A percentile compares a stretch with the other conserved stretches of the same genome.
Evolutionary conservation across 2,888 invertebrate genomes (phyloP).

Genomic region (Acronicta psi): DNA sequence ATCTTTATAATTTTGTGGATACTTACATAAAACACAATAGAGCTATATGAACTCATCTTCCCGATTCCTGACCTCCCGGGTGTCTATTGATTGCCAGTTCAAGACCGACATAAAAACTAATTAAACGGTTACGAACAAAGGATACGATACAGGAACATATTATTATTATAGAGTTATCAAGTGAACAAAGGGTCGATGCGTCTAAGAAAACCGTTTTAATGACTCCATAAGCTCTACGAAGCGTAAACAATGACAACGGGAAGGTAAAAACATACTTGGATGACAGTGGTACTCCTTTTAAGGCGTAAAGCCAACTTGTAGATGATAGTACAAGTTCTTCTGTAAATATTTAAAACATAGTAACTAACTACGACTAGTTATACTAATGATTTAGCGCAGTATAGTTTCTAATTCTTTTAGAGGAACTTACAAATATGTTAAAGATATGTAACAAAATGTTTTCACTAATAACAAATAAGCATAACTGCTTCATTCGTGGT

Average conservation of each 20-base stretch:
- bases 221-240: conserved; percentile 66
- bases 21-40: conserved; percentile 10
- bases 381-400: not conserved
- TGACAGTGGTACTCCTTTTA: conserved; percentile 47
- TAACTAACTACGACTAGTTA: not conserved
- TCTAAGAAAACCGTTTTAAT: conserved; percentile 64
- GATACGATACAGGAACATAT: conserved; percentile 54
- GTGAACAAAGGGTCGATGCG: conserved; percentile 59
- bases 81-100: conserved; percentile 21
- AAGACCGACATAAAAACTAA: conserved; percentile 65
- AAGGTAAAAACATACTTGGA: conserved; percentile 60
- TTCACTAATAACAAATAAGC: not conserved
- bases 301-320: conserved; percentile 14
- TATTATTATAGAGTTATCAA: conserved; percentile 62
- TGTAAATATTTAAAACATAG: conserved; percentile 4
- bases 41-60: conserved; percentile 10
- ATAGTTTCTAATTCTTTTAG: conserved; percentile 3
- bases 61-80: conserved; percentile 38
- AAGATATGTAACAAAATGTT: too few relatives aligned
- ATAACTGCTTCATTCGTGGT: too few relatives aligned
- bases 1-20: not conserved
- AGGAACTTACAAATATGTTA: too few relatives aligned
- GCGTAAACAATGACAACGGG: conserved; percentile 74
- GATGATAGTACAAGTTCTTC: conserved; percentile 5
- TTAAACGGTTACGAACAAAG: conserved; percentile 66